Evolutionary conservation across 2,797 vertebrate genomes (phyloP), one percentile per base, ranked within the genome.

Genomic region (Ateles fusciceps): DNA sequence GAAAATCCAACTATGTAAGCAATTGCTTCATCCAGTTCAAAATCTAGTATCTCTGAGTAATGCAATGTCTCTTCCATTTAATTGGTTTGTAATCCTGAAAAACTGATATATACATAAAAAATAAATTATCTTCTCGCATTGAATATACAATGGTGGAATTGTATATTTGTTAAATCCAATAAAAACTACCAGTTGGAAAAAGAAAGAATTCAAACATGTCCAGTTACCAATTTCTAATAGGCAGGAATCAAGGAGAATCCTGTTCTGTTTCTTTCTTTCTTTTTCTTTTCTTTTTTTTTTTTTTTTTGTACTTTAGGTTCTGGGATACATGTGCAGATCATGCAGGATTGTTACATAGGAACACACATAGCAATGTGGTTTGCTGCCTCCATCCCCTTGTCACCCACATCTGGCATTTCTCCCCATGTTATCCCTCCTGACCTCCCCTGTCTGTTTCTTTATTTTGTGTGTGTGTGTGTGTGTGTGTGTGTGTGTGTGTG

Each of bases 351-450:
- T 55, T 55, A 21, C 52, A 52, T 21, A 21, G 52, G 19, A 21
- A 21, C 52, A 8, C 21, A 55, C 21, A 22, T 22, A 7, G 52
- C 52, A 55, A 22, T 55, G 52, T 55, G 52, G 21, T 55, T 55
- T 22, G 52, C 21, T 22, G 52, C 2, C 52, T 22, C 21, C 52
- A 8, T 55, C 1, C 52, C 52, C 52, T 2, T 7, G 7, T 55
- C 52, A 8, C 21, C 7, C 52, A 55, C 52, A 22, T 55, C 7
- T 55, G 52, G 52, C 52, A 22, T 55, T 55, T 55, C 52, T 55
- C 21, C 2, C 52, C 21, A 55, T 55, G 2, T 22, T 8, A 55
- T 22, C 21, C 7, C 21, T 55, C 7, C 52, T 0, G 2, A 22
- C 52, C 21, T 55, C 52, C 52, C 21, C 21, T 8, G 52, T 22